Evolutionary conservation across 2,797 vertebrate species (phyloP).

Genomic region (Pristis pectinata): DNA sequence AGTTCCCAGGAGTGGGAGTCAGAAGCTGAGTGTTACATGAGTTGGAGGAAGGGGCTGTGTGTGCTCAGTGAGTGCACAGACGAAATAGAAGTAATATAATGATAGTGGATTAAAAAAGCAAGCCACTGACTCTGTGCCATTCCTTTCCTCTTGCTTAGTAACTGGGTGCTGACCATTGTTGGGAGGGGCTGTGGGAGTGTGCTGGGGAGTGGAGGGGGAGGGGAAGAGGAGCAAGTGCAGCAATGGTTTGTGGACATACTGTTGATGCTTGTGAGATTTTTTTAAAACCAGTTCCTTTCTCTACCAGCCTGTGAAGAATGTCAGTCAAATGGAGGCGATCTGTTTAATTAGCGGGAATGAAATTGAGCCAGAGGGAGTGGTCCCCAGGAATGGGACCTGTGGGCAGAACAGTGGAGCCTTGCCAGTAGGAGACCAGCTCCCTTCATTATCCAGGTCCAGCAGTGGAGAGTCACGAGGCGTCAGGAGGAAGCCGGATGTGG

Average conservation of each 20-base stretch:
- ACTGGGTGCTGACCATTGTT: not conserved
- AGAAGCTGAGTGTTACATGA: not conserved
- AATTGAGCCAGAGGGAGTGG: not conserved
- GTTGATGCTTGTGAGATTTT: not conserved
- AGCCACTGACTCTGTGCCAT: not conserved
- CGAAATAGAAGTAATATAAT: not conserved
- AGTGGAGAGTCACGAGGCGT: not conserved
- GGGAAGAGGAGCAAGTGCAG: not conserved
- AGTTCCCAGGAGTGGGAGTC: not conserved
- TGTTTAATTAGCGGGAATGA: not conserved
- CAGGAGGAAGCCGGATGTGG: not conserved
- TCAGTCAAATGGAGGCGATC: not conserved
- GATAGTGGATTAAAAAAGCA: not conserved
- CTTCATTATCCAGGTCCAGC: not conserved
- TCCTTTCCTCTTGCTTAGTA: not conserved
- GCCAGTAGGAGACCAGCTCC: not conserved
- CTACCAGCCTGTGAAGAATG: not conserved
- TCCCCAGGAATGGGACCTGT: not conserved
- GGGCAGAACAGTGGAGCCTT: not conserved
- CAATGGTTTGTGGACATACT: not conserved
- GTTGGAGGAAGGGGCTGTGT: not conserved
- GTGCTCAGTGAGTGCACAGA: not conserved
- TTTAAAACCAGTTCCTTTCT: not conserved
- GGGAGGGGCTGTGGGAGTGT: no score
- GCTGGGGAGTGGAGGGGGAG: not conserved